A percentile compares a stretch with the other conserved stretches of the same genome.
phyloP scores from a whole-genome alignment of 1,140 invertebrate species.

The Scylla paramamosain region DNA sequence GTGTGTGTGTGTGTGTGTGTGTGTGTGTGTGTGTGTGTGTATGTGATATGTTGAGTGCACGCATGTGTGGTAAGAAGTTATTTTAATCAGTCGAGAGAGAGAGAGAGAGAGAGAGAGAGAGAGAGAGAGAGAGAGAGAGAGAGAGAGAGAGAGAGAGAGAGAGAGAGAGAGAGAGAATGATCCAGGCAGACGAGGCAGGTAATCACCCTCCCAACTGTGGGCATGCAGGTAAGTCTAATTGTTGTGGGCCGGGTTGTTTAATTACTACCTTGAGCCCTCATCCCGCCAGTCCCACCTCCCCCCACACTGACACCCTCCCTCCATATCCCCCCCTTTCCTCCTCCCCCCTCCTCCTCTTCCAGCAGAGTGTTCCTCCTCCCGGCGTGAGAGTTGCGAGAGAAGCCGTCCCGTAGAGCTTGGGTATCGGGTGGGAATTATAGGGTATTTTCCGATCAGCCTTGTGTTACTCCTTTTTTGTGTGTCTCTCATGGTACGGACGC shows the following conservation, averaged over 20 bases:
- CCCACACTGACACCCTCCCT: not conserved
- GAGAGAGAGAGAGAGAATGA: constrained; percentile 58
- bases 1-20: constrained; percentile 43
- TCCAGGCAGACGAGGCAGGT: constrained; percentile 36
- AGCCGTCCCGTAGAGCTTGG: not conserved
- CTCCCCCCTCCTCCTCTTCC: not conserved
- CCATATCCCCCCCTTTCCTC: not conserved
- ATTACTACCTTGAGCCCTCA: constrained; percentile 55
- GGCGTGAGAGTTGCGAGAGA: not conserved
- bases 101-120: not conserved
- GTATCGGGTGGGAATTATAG: not conserved
- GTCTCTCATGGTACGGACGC: not conserved
- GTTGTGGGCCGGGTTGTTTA: constrained; percentile 55
- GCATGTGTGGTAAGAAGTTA: not conserved
- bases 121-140: constrained; percentile 4
- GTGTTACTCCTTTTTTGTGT: constrained; percentile 1
- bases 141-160: constrained; percentile 54
- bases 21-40: constrained; percentile 43
- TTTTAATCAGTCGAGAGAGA: not conserved
- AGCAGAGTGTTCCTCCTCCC: not conserved
- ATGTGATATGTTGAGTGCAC: not conserved
- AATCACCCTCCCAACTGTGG: constrained; percentile 38
- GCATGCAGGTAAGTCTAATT: constrained; percentile 60
- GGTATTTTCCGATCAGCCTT: not conserved
- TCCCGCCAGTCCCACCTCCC: constrained; percentile 1